phyloP scores from a whole-genome alignment of 2,113 vertebrate species.

The Tursiops truncatus region DNA sequence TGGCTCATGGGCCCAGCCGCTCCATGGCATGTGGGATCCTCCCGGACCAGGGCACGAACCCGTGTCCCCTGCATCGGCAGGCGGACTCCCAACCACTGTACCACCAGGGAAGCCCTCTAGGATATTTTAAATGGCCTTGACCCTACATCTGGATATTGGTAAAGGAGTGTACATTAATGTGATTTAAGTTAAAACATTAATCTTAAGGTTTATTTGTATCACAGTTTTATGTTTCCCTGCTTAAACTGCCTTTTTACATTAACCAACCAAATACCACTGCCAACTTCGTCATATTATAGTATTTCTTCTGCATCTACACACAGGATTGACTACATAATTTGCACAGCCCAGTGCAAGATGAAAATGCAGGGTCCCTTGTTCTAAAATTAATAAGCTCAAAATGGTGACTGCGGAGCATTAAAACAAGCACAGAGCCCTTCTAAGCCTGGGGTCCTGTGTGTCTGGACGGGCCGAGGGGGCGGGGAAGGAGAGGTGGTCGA shows the following conservation, averaged over 20 bases:
- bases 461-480: accelerated
- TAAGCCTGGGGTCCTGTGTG: background rate
- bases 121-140: background rate
- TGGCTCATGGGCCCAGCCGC: too few species aligned
- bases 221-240: background rate
- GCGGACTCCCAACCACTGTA: too few species aligned
- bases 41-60: too few species aligned
- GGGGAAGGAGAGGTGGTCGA: background rate
- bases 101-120: too few species aligned
- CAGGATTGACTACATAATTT: background rate
- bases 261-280: background rate
- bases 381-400: background rate
- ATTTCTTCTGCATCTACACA: background rate
- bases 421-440: background rate
- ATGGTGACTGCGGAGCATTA: background rate
- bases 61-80: too few species aligned
- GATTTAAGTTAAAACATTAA: background rate
- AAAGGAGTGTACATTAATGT: background rate
- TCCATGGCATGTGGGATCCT: too few species aligned
- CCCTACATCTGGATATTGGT: background rate
- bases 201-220: background rate
- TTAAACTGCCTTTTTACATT: background rate
- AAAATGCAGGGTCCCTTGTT: background rate
- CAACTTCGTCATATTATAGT: background rate
- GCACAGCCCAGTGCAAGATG: background rate